Evolutionary conservation across 2,113 vertebrate species (phyloP).

Genomic region (Muntiacus reevesi): DNA sequence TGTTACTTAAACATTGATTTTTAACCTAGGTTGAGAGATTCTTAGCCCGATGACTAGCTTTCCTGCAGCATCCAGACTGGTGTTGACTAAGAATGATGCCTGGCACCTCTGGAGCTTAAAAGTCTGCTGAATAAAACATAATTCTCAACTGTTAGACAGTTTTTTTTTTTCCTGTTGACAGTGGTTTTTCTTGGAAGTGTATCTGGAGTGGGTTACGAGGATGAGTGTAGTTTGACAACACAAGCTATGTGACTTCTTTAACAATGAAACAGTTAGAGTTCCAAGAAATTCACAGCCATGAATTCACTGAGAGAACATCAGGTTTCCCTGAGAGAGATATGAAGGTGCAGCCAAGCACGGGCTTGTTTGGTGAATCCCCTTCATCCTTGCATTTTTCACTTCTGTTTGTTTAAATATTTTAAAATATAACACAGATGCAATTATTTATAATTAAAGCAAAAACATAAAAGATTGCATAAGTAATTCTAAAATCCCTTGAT

Average conservation of each 20-base stretch:
- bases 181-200: background rate
- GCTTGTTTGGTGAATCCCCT: background rate
- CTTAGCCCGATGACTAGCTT: background rate
- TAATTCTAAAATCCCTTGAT: background rate
- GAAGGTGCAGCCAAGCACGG: background rate
- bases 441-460: conserved; percentile 15
- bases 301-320: background rate
- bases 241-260: background rate
- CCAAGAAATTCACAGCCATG: background rate
- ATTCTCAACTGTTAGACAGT: background rate
- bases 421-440: background rate
- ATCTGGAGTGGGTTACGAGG: background rate
- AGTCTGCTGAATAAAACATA: background rate
- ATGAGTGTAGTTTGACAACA: background rate
- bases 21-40: background rate
- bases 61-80: background rate
- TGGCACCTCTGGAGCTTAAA: background rate
- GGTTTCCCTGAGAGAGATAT: background rate
- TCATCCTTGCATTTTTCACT: background rate
- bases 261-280: background rate
- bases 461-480: background rate
- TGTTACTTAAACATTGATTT: background rate
- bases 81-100: background rate
- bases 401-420: background rate
- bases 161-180: background rate